Evolutionary conservation across 2,113 vertebrate genomes (phyloP), one percentile per base, ranked within the genome.

Genomic region (Cinclus mexicanus): DNA sequence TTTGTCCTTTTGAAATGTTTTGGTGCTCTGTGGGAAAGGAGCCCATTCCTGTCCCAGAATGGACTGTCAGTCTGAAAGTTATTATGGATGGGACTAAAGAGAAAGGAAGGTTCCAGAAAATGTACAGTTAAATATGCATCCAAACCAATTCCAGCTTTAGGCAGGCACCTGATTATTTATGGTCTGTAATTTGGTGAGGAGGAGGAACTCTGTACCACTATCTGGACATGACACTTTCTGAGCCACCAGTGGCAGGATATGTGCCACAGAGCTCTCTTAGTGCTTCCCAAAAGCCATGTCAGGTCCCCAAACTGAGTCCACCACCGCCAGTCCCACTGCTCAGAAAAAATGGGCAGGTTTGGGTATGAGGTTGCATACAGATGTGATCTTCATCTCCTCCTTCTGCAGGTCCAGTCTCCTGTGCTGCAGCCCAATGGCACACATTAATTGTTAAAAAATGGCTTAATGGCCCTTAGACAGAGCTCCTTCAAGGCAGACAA

Each of bases 201-300:
- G 22, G 25, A 19, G 23, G 7, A 41, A 24, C 16, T 61, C 37
- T 0, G 1, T n/a, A 37, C 41, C 6, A 3, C 41, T 76, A 29
- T 25, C 22, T 47, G 46, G 41, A 50, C 33, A 56, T 0, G 0
- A 78, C 33, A 50, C 4, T 39, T 82, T 47, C 41, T 24, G 35
- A 35, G 31, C 33, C 24, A 57, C 31, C 59, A 39, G 24, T 19
- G 33, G 25, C 8, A 29, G 39, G 13, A 17, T 53, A 11, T 29
- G 69, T 63, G 21, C 47, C 78, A 44, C 14, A 23, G 83, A 53
- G 28, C 14, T 29, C 2, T 25, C 14, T 41, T 21, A 7, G 4
- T 77, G 21, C 22, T 67, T 72, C 35, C 31, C 29, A 28, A 80
- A 79, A 77, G 15, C 23, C 39, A 11, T 15, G 19, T 49, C 49